phyloP scores from a whole-genome alignment of 1,140 invertebrate species.

The Drosophila gunungcola region DNA sequence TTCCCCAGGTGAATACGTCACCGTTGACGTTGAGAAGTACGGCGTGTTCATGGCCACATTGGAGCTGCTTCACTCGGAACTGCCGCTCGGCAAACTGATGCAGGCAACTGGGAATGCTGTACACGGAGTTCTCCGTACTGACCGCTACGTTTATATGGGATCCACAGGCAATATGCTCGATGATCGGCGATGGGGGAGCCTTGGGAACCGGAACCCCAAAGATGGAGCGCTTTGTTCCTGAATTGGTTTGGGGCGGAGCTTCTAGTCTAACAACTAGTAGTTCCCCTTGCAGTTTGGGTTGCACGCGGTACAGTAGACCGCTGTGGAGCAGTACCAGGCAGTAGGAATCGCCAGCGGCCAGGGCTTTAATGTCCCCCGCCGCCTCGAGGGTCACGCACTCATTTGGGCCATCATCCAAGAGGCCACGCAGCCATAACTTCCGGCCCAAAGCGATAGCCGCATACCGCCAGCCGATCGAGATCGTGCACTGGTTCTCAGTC shows the following conservation, averaged over 20 bases:
- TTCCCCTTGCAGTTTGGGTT: slow-evolving; percentile 26
- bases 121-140: slow-evolving; percentile 86
- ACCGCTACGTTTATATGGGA: slow-evolving; percentile 85
- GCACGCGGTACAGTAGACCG: slow-evolving; percentile 65
- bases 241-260: slow-evolving; percentile 11
- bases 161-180: slow-evolving; percentile 84
- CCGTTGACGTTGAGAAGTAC: slow-evolving; percentile 90
- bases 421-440: slow-evolving; percentile 49
- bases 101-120: slow-evolving; percentile 87
- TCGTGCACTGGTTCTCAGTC: slow-evolving; percentile 24
- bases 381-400: slow-evolving; percentile 50
- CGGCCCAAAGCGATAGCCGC: slow-evolving; percentile 52
- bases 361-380: slow-evolving; percentile 32
- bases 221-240: slow-evolving; percentile 55
- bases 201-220: slow-evolving; percentile 52
- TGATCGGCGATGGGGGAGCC: slow-evolving; percentile 15
- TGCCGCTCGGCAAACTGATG: slow-evolving; percentile 85
- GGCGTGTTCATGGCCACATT: slow-evolving; percentile 92
- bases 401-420: slow-evolving; percentile 32
- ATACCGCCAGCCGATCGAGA: slow-evolving; percentile 72
- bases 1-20: slow-evolving; percentile 91
- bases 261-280: slow-evolving; percentile 59
- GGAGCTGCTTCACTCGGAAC: slow-evolving; percentile 87
- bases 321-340: slow-evolving; percentile 67
- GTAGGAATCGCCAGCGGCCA: slow-evolving; percentile 59